Evolutionary conservation across 2,797 vertebrate species (phyloP).

Genomic region (Acrossocheilus wenchowensis): DNA sequence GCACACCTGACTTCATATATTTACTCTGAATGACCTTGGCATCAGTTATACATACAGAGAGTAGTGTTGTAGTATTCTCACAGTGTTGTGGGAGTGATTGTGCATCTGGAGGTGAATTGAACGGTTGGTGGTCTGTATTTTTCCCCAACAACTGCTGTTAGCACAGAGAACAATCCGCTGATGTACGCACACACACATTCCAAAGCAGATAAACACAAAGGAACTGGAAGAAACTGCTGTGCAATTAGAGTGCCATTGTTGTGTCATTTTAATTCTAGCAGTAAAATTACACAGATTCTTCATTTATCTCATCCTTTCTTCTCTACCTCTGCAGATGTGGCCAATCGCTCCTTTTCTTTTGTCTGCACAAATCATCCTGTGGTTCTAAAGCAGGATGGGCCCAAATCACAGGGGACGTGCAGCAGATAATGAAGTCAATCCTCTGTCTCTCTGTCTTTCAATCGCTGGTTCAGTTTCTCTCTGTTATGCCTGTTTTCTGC

Average conservation of each 20-base stretch:
- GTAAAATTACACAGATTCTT: slow-evolving; percentile 47
- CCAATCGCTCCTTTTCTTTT: slow-evolving; percentile 24
- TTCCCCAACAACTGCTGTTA: slow-evolving; percentile 20
- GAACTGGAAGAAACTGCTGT: slow-evolving; percentile 2
- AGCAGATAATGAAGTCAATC: slow-evolving; percentile 41
- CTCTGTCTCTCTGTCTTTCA: slow-evolving; percentile 18
- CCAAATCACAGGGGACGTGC: slow-evolving; percentile 39
- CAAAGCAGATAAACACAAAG: slow-evolving; percentile 10
- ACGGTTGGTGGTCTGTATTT: slow-evolving; percentile 45
- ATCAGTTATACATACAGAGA: slow-evolving; percentile 3
- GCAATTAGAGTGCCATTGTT: slow-evolving; percentile 55
- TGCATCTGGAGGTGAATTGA: slow-evolving; percentile 31
- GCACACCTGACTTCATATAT: background rate
- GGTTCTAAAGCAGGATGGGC: slow-evolving; percentile 36
- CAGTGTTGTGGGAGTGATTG: slow-evolving; percentile 24
- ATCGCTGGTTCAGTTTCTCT: slow-evolving; percentile 14
- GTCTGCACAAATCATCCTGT: slow-evolving; percentile 32
- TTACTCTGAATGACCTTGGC: background rate
- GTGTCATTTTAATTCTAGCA: slow-evolving; percentile 30
- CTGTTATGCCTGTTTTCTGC: slow-evolving; percentile 8
- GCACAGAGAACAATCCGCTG: slow-evolving; percentile 30
- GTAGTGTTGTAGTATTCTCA: slow-evolving; percentile 9
- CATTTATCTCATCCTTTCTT: slow-evolving; percentile 1
- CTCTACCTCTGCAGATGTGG: slow-evolving; percentile 16
- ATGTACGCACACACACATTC: background rate